Evolutionary conservation across 2,888 invertebrate species (phyloP).

Genomic region (Agrochola lota): DNA sequence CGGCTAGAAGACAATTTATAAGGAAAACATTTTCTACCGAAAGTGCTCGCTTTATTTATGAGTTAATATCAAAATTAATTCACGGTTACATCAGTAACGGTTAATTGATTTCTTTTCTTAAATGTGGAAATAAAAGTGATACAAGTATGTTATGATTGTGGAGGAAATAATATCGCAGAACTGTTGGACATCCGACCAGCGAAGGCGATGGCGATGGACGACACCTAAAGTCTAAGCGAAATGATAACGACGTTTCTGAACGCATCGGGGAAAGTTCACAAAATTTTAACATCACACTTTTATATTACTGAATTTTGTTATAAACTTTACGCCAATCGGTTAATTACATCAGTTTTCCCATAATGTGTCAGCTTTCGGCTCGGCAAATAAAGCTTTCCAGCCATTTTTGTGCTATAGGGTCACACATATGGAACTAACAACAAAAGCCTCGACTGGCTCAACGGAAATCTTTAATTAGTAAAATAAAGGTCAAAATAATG

Average conservation of each 20-base stretch:
- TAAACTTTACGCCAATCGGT: constrained; percentile 68
- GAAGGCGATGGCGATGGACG: constrained; percentile 83
- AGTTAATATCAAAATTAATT: constrained; percentile 26
- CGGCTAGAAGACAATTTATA: constrained; percentile 41
- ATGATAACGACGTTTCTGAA: constrained; percentile 72
- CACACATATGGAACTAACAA: constrained; percentile 72
- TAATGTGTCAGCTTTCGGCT: constrained; percentile 78
- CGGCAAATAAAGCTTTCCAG: constrained; percentile 78
- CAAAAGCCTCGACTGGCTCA: constrained; percentile 72
- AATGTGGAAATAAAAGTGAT: constrained; percentile 16
- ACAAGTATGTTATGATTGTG: constrained; percentile 13
- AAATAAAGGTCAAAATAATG: constrained; percentile 56
- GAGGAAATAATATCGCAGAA: constrained; percentile 60
- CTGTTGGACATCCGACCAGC: constrained; percentile 71
- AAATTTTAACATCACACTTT: constrained; percentile 45
- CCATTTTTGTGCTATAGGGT: constrained; percentile 67
- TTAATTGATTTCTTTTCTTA: constrained; percentile 33
- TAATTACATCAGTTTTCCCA: constrained; percentile 74
- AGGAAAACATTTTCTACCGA: constrained; percentile 17
- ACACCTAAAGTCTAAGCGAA: constrained; percentile 86
- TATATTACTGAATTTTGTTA: constrained; percentile 64
- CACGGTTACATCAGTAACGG: constrained; percentile 27
- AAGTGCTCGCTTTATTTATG: constrained; percentile 16
- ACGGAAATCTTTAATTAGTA: constrained; percentile 62
- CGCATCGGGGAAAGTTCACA: constrained; percentile 80